Evolutionary conservation across 2,113 vertebrate genomes (phyloP).

Genomic region (Macquaria ambigua): DNA sequence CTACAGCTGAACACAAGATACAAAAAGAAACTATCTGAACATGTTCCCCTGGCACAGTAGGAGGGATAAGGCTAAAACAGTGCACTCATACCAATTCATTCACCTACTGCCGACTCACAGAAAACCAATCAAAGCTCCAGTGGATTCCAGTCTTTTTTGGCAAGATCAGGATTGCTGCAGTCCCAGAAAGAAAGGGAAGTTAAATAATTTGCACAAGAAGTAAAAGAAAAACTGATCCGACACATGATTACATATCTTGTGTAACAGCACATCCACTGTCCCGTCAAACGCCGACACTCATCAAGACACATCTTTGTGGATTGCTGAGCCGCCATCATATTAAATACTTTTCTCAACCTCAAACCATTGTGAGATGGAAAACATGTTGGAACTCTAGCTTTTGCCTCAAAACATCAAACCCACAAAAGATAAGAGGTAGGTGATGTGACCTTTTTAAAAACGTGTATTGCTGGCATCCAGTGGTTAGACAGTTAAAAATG

Average conservation of each 20-base stretch:
- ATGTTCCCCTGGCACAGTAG: slow-evolving; percentile 53
- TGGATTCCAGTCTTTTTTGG: slow-evolving; percentile 61
- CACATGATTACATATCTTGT: slow-evolving; percentile 3
- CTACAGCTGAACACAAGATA: slow-evolving; percentile 49
- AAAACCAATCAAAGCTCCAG: slow-evolving; percentile 24
- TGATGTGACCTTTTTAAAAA: slow-evolving; percentile 61
- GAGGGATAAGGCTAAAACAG: slow-evolving; percentile 69
- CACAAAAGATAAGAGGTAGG: slow-evolving; percentile 75
- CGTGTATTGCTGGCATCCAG: slow-evolving; percentile 75
- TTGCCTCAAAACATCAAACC: slow-evolving; percentile 37
- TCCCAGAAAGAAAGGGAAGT: slow-evolving; percentile 10
- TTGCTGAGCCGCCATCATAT: background rate
- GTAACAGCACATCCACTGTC: background rate
- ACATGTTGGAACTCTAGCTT: slow-evolving; percentile 39
- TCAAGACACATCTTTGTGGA: background rate
- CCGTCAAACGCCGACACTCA: background rate
- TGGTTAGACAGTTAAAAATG: slow-evolving; percentile 49
- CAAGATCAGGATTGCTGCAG: slow-evolving; percentile 49
- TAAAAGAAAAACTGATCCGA: slow-evolving; percentile 31
- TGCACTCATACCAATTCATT: slow-evolving; percentile 34
- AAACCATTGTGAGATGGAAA: slow-evolving; percentile 20
- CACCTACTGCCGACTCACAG: slow-evolving; percentile 15
- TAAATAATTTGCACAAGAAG: slow-evolving; percentile 28
- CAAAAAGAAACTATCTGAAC: slow-evolving; percentile 21
- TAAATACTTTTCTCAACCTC: slow-evolving; percentile 18